Conservation (phyloP, 2,888 invertebrate genomes). For the Priocnemis perturbator region DNA sequence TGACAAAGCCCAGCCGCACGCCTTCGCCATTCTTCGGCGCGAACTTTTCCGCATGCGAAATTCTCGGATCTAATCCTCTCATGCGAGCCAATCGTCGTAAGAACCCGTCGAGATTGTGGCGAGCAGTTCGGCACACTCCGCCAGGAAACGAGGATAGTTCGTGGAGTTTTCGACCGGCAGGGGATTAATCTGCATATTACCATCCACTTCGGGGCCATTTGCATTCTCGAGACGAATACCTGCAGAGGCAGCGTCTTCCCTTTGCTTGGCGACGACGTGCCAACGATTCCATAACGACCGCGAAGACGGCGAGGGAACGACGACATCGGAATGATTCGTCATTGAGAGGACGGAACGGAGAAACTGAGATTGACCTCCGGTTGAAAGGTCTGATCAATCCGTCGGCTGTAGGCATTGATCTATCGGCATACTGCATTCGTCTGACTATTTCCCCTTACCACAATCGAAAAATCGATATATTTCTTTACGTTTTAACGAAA, state of each 20-base stretch:
- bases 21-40: background rate
- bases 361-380: too few species aligned
- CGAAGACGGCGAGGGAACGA: constrained; percentile 9
- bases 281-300: constrained; percentile 31
- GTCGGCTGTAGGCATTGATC: too few species aligned
- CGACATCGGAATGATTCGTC: constrained; percentile 7
- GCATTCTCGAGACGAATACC: constrained; percentile 44
- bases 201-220: constrained; percentile 42
- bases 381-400: too few species aligned
- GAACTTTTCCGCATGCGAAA: constrained; percentile 8
- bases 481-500: too few species aligned
- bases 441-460: too few species aligned
- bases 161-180: constrained; percentile 49
- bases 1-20: too few species aligned
- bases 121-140: constrained; percentile 15
- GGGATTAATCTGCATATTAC: constrained; percentile 56
- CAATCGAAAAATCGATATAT: too few species aligned
- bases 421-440: too few species aligned
- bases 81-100: constrained; percentile 18
- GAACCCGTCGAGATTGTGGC: constrained; percentile 16
- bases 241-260: constrained; percentile 31
- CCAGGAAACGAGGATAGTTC: constrained; percentile 39
- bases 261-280: constrained; percentile 30
- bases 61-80: constrained; percentile 21
- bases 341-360: too few species aligned